Base-by-base conservation (phyloP, 2,797 vertebrate species). In the Malurus leucopterus region DNA sequence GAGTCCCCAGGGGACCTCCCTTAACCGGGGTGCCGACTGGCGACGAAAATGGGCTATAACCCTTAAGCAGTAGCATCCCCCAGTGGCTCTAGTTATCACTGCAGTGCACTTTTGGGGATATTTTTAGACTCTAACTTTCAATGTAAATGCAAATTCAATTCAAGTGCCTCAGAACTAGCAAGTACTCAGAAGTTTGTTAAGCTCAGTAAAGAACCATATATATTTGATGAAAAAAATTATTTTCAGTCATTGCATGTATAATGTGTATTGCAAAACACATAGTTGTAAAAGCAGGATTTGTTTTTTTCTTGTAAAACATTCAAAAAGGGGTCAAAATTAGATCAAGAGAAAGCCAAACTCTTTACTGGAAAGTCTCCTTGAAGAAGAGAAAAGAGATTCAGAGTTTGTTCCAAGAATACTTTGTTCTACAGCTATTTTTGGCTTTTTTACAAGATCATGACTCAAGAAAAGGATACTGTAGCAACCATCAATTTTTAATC, bases 11-110 rank as follows among this genome's bases (percentile, higher is more conserved):
- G 82, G 61, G 75, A 72, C 75, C 74, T 54, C 62, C 40, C 72
- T 26, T 18, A 63, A 36, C 9, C 70, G 49, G 38, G 51, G 59
- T 67, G 79, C 73, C 62, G n/a, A 87, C 5, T 30, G 86, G 67
- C 1, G 22, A 30, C 2, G 30, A 55, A 55, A 9, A 8, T 17
- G 32, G 46, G 32, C 47, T 75, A 67, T 72, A 95, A 95, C 91
- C 86, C 89, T 95, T 91, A 82, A 93, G 71, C 96, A 91, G 67
- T 41, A 95, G 95, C 96, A 96, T 68, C 95, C 92, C 78, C 95
- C 89, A 84, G 94, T 95, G 95, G 93, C 63, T 47, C 69, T 43
- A 16, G 19, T 46, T 50, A 67, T 86, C 88, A 90, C 65, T 93
- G 83, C 92, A 90, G 40, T 6, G 75, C 38, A 44, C 30, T 72